Conservation (phyloP, 1,140 invertebrate genomes). For the Eupristina koningsbergeri region DNA sequence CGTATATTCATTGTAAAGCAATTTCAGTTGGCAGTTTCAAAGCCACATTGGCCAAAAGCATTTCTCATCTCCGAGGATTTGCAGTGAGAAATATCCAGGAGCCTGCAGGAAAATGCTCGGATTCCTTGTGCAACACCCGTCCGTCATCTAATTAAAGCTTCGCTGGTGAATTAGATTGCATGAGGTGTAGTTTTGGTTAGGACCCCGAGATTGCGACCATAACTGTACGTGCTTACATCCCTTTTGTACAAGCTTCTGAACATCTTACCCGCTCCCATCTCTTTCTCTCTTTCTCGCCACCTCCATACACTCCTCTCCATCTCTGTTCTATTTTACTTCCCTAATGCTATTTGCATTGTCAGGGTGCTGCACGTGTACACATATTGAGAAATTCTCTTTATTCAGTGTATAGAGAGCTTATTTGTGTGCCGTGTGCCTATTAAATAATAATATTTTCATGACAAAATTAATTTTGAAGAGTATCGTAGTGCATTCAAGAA, state of each 20-base stretch:
- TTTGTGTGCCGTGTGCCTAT: constrained; percentile 34
- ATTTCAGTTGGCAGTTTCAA: not conserved
- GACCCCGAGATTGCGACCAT: not conserved
- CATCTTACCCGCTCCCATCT: not conserved
- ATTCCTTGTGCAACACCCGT: not conserved
- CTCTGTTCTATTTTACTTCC: not conserved
- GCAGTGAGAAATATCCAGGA: constrained; percentile 2
- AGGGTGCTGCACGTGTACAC: not conserved
- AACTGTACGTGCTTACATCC: constrained; percentile 10
- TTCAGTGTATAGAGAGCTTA: constrained; percentile 45
- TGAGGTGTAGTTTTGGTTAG: constrained; percentile 25
- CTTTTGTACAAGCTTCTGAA: not conserved
- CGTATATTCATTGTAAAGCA: not conserved
- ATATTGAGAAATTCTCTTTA: constrained; percentile 30
- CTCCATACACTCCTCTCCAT: too few species aligned
- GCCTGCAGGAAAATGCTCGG: constrained; percentile 27
- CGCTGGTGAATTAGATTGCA: not conserved
- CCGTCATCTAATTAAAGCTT: constrained; percentile 44
- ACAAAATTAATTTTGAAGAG: constrained; percentile 26
- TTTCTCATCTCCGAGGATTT: not conserved
- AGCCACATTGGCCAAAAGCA: constrained; percentile 3
- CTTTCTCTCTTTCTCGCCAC: too few species aligned
- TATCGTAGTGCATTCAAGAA: too few species aligned
- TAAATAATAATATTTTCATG: constrained; percentile 54
- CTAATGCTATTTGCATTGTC: not conserved